phyloP scores from a whole-genome alignment of 2,797 vertebrate species.

The Ataeniobius toweri region DNA sequence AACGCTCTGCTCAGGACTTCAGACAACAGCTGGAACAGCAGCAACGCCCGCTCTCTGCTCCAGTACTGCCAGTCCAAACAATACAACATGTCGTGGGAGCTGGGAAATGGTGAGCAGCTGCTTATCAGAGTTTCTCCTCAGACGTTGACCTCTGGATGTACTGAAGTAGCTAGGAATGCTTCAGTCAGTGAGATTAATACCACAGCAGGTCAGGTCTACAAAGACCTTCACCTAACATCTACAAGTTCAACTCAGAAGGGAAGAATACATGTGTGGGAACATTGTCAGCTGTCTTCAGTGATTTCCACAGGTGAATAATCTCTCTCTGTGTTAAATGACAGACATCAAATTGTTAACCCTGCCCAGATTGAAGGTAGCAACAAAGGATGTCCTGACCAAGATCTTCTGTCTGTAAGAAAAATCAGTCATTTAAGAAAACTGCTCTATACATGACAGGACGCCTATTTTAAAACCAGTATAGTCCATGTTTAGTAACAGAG shows the following conservation, averaged over 20 bases:
- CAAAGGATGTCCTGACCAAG: not conserved
- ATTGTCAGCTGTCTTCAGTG: too few species aligned
- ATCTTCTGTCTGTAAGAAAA: too few species aligned
- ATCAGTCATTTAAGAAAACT: too few species aligned
- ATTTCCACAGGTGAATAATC: too few species aligned
- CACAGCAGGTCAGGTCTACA: not conserved
- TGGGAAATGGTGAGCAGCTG: conserved; percentile 84
- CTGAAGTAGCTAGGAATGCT: too few species aligned
- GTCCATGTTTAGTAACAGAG: too few species aligned
- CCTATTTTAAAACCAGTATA: too few species aligned
- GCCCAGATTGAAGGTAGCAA: not conserved
- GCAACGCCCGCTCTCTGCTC: conserved; percentile 84
- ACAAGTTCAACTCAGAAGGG: not conserved
- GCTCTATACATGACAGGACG: too few species aligned
- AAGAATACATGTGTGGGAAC: not conserved
- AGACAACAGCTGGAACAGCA: conserved; percentile 85
- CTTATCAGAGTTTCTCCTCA: not conserved
- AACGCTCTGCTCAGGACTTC: conserved; percentile 87
- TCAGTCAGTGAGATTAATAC: not conserved
- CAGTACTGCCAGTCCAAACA: conserved; percentile 83
- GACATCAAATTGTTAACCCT: too few species aligned
- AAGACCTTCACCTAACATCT: not conserved
- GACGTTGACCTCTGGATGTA: not conserved
- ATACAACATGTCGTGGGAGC: conserved; percentile 92
- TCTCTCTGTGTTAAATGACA: too few species aligned